Base-by-base conservation (phyloP, 2,888 invertebrate species). In the Mechanitis mazaeus region DNA sequence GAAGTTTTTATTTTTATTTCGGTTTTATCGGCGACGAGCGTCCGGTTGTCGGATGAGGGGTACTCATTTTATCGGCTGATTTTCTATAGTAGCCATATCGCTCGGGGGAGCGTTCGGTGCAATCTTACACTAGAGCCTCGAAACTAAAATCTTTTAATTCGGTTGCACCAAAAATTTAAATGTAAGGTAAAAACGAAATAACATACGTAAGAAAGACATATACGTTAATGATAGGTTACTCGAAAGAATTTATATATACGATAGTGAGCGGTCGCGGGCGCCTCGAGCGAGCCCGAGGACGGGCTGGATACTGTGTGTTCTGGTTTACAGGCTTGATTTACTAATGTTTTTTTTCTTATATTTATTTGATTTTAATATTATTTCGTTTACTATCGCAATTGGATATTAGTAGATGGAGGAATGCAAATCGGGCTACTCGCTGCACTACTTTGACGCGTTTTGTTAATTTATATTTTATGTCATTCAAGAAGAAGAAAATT, bases 121-220 rank as follows among this genome's bases (percentile, higher is more conserved):
- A 42, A 42, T 9, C 6, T 20, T 50, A 31, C 56, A 47, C 47
- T 46, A 33, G 58, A 50, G 50, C 28, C n/a, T 47, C 50, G 50
- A 31, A 31, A 42, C 42, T 7, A 9, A 42, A 71, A 74, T 66
- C 76, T 83, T 84, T 86, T 71, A 73, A 75, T 77, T 79, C 75
- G 78, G 84, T 87, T 86, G 88, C 88, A 88, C 88, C 86, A 88
- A 85, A 69, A 63, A 76, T 62, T 81, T 80, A 80, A 80, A 79
- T 75, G 79, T 85, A 85, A 87, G 79, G 74, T 75, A 72, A 79
- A 79, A 85, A 83, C 81, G 85, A 85, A 88, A 87, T 87, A 85
- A 90, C 85, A 90, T 90, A 90, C 89, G 89, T 90, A 90, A 90
- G 85, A 87, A 90, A 90, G 89, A 90, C 89, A 90, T 90, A 90